phyloP scores from a whole-genome alignment of 2,113 vertebrate genomes.

The Anoplopoma fimbria region DNA sequence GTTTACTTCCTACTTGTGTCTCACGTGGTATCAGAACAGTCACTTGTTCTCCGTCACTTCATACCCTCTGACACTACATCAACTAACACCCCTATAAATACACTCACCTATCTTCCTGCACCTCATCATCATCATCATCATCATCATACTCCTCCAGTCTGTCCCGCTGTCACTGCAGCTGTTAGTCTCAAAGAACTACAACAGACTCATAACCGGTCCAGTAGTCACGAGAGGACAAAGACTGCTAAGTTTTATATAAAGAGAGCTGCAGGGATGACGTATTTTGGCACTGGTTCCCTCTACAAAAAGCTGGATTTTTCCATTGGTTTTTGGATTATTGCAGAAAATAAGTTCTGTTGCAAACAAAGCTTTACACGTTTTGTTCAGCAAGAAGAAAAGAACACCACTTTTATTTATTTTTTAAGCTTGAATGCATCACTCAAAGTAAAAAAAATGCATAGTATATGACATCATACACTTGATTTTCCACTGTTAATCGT shows the following conservation, averaged over 20 bases:
- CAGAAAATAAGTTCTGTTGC: too few species aligned
- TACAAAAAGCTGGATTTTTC: too few species aligned
- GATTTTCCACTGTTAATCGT: not conserved
- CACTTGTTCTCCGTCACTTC: slow-evolving; percentile 11
- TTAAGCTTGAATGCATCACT: not conserved
- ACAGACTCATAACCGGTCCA: not conserved
- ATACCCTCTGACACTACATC: not conserved
- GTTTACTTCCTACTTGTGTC: too few species aligned
- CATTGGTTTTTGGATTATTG: too few species aligned
- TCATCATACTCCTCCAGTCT: not conserved
- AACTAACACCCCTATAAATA: slow-evolving; percentile 47
- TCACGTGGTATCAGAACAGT: not conserved
- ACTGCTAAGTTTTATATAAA: not conserved
- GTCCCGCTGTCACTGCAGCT: slow-evolving; percentile 12
- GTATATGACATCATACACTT: too few species aligned
- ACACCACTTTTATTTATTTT: too few species aligned
- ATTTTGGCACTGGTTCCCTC: too few species aligned
- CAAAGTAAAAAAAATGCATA: not conserved
- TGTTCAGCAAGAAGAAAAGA: not conserved
- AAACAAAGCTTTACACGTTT: not conserved
- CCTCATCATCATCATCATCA: not conserved
- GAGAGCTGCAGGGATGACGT: not conserved
- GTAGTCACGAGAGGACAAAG: not conserved
- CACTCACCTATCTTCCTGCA: slow-evolving; percentile 21
- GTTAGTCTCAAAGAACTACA: not conserved